Conservation (phyloP, 2,797 vertebrate genomes). For the Netta rufina region DNA sequence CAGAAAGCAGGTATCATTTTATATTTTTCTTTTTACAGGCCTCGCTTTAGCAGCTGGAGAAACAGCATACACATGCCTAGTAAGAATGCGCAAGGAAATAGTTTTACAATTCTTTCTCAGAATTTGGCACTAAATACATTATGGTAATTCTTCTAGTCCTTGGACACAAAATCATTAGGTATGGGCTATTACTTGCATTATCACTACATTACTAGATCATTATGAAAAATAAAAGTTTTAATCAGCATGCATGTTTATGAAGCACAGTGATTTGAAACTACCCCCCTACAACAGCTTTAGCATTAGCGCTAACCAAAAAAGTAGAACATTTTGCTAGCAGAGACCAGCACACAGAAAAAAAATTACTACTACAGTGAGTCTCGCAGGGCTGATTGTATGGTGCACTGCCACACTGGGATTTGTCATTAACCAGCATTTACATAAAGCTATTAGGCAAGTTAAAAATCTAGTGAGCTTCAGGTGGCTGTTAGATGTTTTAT, state of each 20-base stretch:
- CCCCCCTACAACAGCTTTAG: conserved; percentile 21
- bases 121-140: conserved; percentile 67
- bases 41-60: background rate
- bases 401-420: background rate
- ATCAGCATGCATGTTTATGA: conserved; percentile 74
- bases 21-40: background rate
- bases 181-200: conserved; percentile 78
- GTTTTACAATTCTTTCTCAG: conserved; percentile 60
- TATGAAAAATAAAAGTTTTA: conserved; percentile 77
- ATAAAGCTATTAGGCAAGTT: background rate
- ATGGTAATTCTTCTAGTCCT: conserved; percentile 70
- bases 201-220: conserved; percentile 75
- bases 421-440: background rate
- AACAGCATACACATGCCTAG: background rate
- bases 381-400: accelerated
- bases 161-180: conserved; percentile 76
- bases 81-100: conserved; percentile 48
- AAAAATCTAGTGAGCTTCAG: background rate
- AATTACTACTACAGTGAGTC: background rate
- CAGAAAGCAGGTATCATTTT: background rate
- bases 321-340: background rate
- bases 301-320: conserved; percentile 14
- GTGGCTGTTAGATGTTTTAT: accelerated
- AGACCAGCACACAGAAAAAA: background rate
- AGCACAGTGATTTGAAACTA: conserved; percentile 54